Conservation (phyloP, 2,797 vertebrate genomes). For the Diplodus sargus region DNA sequence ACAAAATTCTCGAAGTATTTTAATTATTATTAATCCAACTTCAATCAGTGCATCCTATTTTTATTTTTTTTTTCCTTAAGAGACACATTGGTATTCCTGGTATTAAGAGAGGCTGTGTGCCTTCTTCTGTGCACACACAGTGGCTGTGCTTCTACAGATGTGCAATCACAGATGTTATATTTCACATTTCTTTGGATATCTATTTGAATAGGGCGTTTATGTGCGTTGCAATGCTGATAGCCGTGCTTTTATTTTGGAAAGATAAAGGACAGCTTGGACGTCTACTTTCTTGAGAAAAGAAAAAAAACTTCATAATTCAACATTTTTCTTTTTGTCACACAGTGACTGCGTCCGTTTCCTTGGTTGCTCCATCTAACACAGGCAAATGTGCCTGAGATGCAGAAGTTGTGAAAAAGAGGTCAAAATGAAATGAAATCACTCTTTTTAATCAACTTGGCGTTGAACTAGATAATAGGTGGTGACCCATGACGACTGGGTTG, state of each 20-base stretch:
- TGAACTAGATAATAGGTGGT: conserved; percentile 23
- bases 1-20: neutral
- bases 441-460: conserved; percentile 6
- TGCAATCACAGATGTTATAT: conserved; percentile 22
- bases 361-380: neutral
- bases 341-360: rapidly evolving
- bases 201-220: neutral
- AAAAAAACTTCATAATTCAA: neutral
- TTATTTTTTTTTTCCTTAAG: neutral
- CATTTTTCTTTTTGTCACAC: neutral
- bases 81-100: neutral
- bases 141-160: conserved; percentile 34
- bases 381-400: neutral
- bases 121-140: neutral
- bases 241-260: neutral
- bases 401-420: conserved; percentile 19
- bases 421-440: conserved; percentile 34
- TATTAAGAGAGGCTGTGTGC: neutral
- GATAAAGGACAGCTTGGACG: neutral
- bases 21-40: neutral
- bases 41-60: neutral
- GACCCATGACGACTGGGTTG: neutral
- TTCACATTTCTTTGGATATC: neutral
- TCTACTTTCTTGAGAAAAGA: neutral
- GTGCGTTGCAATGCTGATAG: neutral